Conservation (phyloP, 2,888 invertebrate genomes). For the Sinelater perroti region DNA sequence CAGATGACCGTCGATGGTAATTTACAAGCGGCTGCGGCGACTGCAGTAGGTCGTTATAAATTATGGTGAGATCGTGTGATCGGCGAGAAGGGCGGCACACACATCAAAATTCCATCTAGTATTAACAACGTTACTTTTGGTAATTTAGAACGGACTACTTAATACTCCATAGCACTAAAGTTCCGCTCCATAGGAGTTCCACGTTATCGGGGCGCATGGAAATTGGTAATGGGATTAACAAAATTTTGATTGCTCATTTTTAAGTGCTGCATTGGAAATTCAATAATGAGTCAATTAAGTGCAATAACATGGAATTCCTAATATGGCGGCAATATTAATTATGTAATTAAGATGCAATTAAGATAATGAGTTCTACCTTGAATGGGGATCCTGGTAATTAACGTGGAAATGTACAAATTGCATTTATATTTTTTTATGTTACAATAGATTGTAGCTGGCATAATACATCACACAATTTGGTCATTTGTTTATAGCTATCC, state of each 20-base stretch:
- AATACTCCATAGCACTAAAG: not conserved
- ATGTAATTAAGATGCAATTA: slow-evolving; percentile 35
- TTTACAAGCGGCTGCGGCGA: not conserved
- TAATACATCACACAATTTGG: slow-evolving; percentile 43
- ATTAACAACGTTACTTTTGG: too few relatives aligned
- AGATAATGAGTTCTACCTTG: slow-evolving; percentile 36
- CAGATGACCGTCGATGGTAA: too few relatives aligned
- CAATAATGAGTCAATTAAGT: slow-evolving; percentile 24
- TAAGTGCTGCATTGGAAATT: slow-evolving; percentile 3
- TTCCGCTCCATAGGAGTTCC: not conserved
- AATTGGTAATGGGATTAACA: not conserved
- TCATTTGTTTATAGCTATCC: slow-evolving; percentile 39
- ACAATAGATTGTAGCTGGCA: slow-evolving; percentile 39
- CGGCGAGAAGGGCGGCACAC: too few relatives aligned
- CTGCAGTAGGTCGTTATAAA: not conserved
- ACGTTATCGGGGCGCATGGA: not conserved
- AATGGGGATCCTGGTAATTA: slow-evolving; percentile 33
- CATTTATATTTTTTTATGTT: slow-evolving; percentile 36
- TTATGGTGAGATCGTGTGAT: not conserved
- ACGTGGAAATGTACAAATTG: slow-evolving; percentile 38
- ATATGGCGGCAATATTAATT: slow-evolving; percentile 29
- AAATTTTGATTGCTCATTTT: not conserved
- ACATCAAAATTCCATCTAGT: too few relatives aligned
- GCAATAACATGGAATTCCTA: slow-evolving; percentile 29
- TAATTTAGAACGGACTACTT: slow-evolving; percentile 4